A percentile compares a stretch with the other conserved stretches of the same genome.
Evolutionary conservation across 1,140 invertebrate species (phyloP).

Genomic region (Muscidifurax raptorellus): DNA sequence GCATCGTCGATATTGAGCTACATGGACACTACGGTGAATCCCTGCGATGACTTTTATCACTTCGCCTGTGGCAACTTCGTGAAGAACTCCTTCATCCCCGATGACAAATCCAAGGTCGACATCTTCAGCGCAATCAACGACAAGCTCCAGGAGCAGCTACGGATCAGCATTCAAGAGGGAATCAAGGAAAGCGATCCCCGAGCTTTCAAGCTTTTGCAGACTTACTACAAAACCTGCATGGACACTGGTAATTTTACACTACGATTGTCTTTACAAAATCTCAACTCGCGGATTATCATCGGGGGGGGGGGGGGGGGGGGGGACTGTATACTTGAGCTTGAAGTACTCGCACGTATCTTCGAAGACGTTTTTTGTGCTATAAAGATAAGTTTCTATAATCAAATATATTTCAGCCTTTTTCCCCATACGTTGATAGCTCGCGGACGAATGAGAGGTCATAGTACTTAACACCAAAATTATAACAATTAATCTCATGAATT

Average conservation of each 20-base stretch:
- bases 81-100: slow-evolving; percentile 75
- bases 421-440: too few relatives aligned
- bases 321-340: too few relatives aligned
- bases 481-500: too few relatives aligned
- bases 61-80: slow-evolving; percentile 78
- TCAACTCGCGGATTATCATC: too few relatives aligned
- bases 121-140: slow-evolving; percentile 88
- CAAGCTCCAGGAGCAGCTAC: slow-evolving; percentile 86
- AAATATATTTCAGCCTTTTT: too few relatives aligned
- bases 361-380: too few relatives aligned
- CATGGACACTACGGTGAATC: slow-evolving; percentile 77
- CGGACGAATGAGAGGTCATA: too few relatives aligned
- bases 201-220: slow-evolving; percentile 85
- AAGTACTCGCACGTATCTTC: neutral
- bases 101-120: slow-evolving; percentile 84
- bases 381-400: too few relatives aligned
- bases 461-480: too few relatives aligned
- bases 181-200: slow-evolving; percentile 80
- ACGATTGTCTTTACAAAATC: neutral
- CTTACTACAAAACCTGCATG: slow-evolving; percentile 89
- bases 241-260: slow-evolving; percentile 83
- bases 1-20: slow-evolving; percentile 76
- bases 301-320: too few relatives aligned
- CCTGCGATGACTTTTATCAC: slow-evolving; percentile 89
- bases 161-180: slow-evolving; percentile 84